Percentiles rank a stretch among this genome's conserved stretches.
phyloP scores from a whole-genome alignment of 2,888 invertebrate species.

The Andrena hattorfiana region DNA sequence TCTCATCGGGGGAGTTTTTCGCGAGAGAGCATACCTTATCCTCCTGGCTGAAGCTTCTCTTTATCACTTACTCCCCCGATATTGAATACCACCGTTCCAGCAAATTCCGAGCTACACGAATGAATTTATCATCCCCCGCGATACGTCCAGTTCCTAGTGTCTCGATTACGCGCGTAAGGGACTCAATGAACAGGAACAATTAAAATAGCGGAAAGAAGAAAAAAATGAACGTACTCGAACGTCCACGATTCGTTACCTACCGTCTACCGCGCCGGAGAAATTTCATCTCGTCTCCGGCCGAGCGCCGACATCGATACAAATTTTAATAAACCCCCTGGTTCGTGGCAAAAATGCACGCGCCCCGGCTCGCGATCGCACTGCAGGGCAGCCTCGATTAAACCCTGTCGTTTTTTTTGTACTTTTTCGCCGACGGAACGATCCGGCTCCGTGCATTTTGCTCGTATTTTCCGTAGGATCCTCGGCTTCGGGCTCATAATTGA shows the following conservation, averaged over 20 bases:
- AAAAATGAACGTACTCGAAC: background rate
- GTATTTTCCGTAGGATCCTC: constrained; percentile 23
- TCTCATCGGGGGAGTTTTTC: constrained; percentile 59
- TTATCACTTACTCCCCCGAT: constrained; percentile 50
- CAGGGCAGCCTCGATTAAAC: constrained; percentile 43
- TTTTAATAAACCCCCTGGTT: constrained; percentile 48
- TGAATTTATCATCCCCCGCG: constrained; percentile 43
- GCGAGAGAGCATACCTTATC: constrained; percentile 60
- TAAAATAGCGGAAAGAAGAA: background rate
- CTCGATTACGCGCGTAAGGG: background rate
- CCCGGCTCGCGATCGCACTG: constrained; percentile 31
- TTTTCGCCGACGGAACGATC: constrained; percentile 22
- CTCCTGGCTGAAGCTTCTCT: constrained; percentile 39
- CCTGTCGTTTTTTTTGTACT: constrained; percentile 13
- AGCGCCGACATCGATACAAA: constrained; percentile 29
- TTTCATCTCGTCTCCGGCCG: constrained; percentile 29
- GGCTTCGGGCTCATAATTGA: constrained; percentile 74
- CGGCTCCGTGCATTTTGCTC: background rate
- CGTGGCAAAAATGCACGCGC: constrained; percentile 20
- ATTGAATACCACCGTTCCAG: constrained; percentile 15
- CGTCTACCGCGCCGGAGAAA: constrained; percentile 23
- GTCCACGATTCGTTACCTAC: background rate
- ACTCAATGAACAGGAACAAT: background rate
- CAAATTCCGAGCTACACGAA: constrained; percentile 11
- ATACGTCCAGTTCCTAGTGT: constrained; percentile 1